Evolutionary conservation across 2,888 invertebrate genomes (phyloP).

Genomic region (Caenorhabditis panamensis): DNA sequence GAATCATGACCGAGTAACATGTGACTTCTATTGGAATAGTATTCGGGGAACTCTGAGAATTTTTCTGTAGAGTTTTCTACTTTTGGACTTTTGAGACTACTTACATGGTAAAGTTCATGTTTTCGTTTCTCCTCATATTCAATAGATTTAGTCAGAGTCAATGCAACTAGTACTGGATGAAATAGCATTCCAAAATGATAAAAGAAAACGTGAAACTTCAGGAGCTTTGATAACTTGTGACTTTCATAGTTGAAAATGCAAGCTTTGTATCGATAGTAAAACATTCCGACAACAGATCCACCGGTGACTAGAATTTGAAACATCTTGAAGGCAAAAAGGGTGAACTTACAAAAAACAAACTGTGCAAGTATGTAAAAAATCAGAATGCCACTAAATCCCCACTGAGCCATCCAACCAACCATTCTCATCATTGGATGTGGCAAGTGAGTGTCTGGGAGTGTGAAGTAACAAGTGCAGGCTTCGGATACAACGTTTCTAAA

Average conservation of each 20-base stretch:
- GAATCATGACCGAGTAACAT: neutral
- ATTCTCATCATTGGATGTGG: neutral
- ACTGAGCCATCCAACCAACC: neutral
- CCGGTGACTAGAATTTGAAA: neutral
- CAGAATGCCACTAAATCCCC: neutral
- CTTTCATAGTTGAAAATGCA: neutral
- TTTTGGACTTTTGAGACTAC: too few species aligned
- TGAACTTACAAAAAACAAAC: constrained; percentile 2
- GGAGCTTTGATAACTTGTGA: neutral
- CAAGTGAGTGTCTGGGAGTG: neutral
- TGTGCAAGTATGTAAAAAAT: neutral
- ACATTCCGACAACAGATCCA: neutral
- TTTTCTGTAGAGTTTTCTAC: too few species aligned
- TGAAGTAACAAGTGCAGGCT: neutral
- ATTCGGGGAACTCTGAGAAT: too few species aligned
- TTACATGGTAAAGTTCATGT: neutral
- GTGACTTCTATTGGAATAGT: neutral
- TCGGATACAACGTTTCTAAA: constrained; percentile 3
- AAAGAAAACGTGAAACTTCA: neutral
- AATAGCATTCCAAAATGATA: neutral
- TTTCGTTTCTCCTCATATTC: too few species aligned
- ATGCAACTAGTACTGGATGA: neutral
- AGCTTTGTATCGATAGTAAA: neutral
- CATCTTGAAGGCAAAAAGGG: neutral
- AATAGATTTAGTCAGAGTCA: neutral